Conservation (phyloP, 2,888 invertebrate genomes). For the Acleris holmiana region DNA sequence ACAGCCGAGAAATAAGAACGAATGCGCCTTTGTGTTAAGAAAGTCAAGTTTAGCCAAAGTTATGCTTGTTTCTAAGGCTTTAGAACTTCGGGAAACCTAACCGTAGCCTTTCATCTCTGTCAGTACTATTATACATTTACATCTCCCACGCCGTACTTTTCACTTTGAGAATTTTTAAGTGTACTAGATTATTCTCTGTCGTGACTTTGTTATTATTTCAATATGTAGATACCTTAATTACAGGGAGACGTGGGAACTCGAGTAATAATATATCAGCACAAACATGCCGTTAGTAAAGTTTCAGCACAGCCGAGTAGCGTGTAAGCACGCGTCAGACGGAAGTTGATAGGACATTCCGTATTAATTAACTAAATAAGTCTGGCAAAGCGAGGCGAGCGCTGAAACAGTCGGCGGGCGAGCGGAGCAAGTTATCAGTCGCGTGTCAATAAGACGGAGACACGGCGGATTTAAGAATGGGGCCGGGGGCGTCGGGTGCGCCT, state of each 20-base stretch:
- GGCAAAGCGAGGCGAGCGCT: conserved; percentile 68
- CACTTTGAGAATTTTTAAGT: conserved; percentile 37
- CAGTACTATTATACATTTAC: conserved; percentile 53
- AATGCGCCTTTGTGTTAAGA: conserved; percentile 54
- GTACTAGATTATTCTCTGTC: conserved; percentile 36
- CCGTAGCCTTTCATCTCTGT: conserved; percentile 58
- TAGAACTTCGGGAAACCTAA: conserved; percentile 65
- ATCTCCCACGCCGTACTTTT: conserved; percentile 31
- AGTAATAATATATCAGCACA: conserved; percentile 37
- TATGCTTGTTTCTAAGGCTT: conserved; percentile 68
- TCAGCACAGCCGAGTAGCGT: conserved; percentile 62
- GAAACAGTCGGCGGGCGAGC: conserved; percentile 72
- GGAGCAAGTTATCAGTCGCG: conserved; percentile 80
- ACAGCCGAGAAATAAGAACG: conserved; percentile 53
- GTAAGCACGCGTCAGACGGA: conserved; percentile 68
- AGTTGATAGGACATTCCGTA: conserved; percentile 82
- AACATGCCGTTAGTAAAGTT: conserved; percentile 61
- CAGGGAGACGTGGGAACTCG: conserved; percentile 19
- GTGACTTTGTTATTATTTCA: conserved; percentile 34
- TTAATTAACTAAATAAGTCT: conserved; percentile 84
- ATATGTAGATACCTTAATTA: conserved; percentile 36
- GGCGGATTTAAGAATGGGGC: conserved; percentile 79
- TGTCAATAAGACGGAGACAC: conserved; percentile 83
- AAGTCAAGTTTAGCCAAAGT: conserved; percentile 59
- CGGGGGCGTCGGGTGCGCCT: conserved; percentile 64